Conservation (phyloP, 1,140 invertebrate genomes). For the Neodiprion virginianus region DNA sequence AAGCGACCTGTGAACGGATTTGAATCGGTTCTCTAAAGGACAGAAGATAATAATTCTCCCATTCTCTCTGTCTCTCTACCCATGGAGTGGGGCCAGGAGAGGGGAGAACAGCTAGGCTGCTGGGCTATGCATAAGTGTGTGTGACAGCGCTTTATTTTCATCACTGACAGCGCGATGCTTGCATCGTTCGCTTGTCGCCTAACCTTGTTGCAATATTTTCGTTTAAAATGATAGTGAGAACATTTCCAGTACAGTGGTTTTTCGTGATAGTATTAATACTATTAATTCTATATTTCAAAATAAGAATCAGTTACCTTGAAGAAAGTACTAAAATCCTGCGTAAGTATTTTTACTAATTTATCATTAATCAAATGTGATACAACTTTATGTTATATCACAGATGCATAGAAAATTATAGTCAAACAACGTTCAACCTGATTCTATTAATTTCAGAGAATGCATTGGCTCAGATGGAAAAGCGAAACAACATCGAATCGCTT, state of each 20-base stretch:
- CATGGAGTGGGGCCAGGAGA: no score
- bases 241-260: constrained; percentile 51
- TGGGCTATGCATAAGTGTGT: no score
- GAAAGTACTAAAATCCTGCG: constrained; percentile 47
- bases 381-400: constrained; percentile 19
- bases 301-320: constrained; percentile 44
- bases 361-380: constrained; percentile 6
- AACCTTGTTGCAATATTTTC: neutral
- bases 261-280: constrained; percentile 42
- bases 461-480: constrained; percentile 37
- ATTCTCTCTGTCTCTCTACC: no score
- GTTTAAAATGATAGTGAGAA: constrained; percentile 52
- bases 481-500: constrained; percentile 15
- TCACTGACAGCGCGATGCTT: no score
- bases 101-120: no score
- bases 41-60: no score
- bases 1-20: no score
- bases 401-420: constrained; percentile 26
- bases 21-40: no score
- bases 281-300: constrained; percentile 47
- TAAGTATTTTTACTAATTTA: constrained; percentile 32
- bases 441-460: constrained; percentile 43
- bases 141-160: no score
- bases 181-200: no score
- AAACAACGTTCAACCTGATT: constrained; percentile 8